Evolutionary conservation across 1,140 invertebrate genomes (phyloP).

Genomic region (Paralvinella palmiformis): DNA sequence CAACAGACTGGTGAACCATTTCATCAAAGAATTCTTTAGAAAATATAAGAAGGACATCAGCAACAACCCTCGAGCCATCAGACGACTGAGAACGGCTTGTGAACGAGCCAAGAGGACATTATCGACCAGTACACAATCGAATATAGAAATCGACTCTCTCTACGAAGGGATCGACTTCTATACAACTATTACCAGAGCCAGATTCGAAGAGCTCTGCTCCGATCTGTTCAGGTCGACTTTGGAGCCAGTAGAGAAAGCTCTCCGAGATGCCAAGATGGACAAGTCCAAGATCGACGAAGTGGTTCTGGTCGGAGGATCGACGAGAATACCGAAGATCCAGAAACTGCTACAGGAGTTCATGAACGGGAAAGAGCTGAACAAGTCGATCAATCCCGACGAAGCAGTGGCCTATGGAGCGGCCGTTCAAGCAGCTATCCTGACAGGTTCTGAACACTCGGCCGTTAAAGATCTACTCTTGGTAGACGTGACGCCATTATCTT

Average conservation of each 20-base stretch:
- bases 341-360: slow-evolving; percentile 53
- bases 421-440: slow-evolving; percentile 53
- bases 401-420: slow-evolving; percentile 58
- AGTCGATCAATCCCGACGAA: too few species aligned
- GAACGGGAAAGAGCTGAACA: too few species aligned
- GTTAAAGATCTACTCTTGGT: slow-evolving; percentile 43
- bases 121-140: slow-evolving; percentile 85
- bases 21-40: slow-evolving; percentile 92
- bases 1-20: slow-evolving; percentile 92
- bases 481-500: slow-evolving; percentile 41
- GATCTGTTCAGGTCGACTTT: slow-evolving; percentile 83
- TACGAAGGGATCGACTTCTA: slow-evolving; percentile 96
- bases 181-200: slow-evolving; percentile 84
- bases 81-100: slow-evolving; percentile 83
- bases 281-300: slow-evolving; percentile 89
- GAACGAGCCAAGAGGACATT: slow-evolving; percentile 93
- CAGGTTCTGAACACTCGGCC: slow-evolving; percentile 34
- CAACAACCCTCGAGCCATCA: slow-evolving; percentile 80
- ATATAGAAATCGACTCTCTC: slow-evolving; percentile 70
- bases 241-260: slow-evolving; percentile 95
- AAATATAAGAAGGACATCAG: slow-evolving; percentile 94
- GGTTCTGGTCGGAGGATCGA: slow-evolving; percentile 94
- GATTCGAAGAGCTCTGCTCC: slow-evolving; percentile 64
- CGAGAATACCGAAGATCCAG: slow-evolving; percentile 96
- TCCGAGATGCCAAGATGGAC: slow-evolving; percentile 92